Evolutionary conservation across 2,888 invertebrate species (phyloP).

Genomic region (Malacosoma neustria): DNA sequence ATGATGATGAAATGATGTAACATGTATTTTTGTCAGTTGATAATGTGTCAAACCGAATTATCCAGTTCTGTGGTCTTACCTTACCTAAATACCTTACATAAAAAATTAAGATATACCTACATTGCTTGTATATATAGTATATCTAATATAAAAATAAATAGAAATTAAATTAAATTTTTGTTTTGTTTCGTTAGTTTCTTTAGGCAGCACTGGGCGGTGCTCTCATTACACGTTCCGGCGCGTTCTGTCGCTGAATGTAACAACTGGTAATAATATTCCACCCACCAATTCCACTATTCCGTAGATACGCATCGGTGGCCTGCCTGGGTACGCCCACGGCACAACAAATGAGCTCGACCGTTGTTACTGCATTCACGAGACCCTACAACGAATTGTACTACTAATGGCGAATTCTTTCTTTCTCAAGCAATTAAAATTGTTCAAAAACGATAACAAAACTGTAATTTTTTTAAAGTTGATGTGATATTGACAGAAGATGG

Average conservation of each 20-base stretch:
- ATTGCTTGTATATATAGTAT: too few relatives aligned
- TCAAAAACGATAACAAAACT: too few relatives aligned
- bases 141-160: too few relatives aligned
- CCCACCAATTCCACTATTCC: slow-evolving; percentile 64
- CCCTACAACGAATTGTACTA: not conserved
- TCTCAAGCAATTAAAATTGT: too few relatives aligned
- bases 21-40: too few relatives aligned
- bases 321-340: slow-evolving; percentile 41
- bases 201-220: slow-evolving; percentile 39
- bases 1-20: too few relatives aligned
- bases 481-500: too few relatives aligned
- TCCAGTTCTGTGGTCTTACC: too few relatives aligned
- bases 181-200: slow-evolving; percentile 18
- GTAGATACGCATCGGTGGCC: slow-evolving; percentile 67
- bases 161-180: not conserved
- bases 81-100: too few relatives aligned
- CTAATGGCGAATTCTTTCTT: not conserved
- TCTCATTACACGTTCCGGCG: slow-evolving; percentile 33
- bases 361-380: slow-evolving; percentile 16
- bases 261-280: slow-evolving; percentile 64
- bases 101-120: too few relatives aligned
- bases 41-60: too few relatives aligned
- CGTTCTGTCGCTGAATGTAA: slow-evolving; percentile 52
- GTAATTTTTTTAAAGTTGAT: too few relatives aligned
- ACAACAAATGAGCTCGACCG: slow-evolving; percentile 39